These are phyloP conservation scores for Ailuropoda melanoleuca DNA, from an alignment of 2,113 vertebrate genomes.

Conservation along the genomic window DNA sequence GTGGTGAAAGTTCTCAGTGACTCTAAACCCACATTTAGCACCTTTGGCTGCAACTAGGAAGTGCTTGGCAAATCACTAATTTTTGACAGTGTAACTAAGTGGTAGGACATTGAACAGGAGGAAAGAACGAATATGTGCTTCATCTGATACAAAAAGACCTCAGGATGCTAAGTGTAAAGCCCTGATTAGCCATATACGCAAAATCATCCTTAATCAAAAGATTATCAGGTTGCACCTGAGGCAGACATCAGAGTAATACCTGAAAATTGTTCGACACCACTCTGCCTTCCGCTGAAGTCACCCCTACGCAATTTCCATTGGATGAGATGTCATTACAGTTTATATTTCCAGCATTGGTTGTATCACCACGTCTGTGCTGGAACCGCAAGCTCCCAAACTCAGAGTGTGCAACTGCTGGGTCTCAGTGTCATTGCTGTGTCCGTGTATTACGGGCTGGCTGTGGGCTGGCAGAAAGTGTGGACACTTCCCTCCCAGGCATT, in stretches of 20 bases:
- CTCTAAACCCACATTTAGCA: not conserved
- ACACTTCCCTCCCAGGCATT: fast-evolving
- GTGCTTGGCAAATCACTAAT: not conserved
- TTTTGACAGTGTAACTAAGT: not conserved
- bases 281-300: not conserved
- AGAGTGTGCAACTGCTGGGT: not conserved
- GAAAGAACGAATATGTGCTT: not conserved
- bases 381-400: not conserved
- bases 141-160: not conserved
- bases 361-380: fast-evolving
- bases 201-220: not conserved
- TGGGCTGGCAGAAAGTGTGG: fast-evolving
- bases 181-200: fast-evolving
- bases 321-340: not conserved
- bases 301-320: not conserved
- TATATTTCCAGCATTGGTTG: too few relatives aligned
- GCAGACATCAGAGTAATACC: not conserved
- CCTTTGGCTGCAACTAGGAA: not conserved
- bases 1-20: not conserved
- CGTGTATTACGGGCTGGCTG: fast-evolving
- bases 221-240: not conserved
- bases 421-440: fast-evolving
- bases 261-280: not conserved
- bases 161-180: not conserved
- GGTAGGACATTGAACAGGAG: not conserved